phyloP scores from a whole-genome alignment of 1,140 invertebrate species.

The Berghia stephanieae region DNA sequence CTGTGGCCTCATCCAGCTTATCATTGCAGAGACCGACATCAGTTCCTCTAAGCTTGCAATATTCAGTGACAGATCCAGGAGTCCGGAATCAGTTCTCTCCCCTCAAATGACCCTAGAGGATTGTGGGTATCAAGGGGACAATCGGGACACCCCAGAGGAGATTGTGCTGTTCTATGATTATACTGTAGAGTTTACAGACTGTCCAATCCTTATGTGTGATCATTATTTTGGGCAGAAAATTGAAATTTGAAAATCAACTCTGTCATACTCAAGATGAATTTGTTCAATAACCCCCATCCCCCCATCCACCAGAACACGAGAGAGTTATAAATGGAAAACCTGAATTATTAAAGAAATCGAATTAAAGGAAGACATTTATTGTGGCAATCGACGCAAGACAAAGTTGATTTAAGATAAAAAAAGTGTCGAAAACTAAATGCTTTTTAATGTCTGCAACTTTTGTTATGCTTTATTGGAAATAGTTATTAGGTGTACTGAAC shows the following conservation, averaged over 20 bases:
- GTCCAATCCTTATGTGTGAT: slow-evolving; percentile 61
- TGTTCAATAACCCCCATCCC: not conserved
- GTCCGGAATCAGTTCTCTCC: slow-evolving; percentile 48
- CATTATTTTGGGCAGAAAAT: slow-evolving; percentile 57
- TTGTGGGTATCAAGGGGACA: slow-evolving; percentile 52
- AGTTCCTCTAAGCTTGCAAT: slow-evolving; percentile 56
- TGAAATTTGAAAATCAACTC: not conserved
- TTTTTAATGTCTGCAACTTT: too few relatives aligned
- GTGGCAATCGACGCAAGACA: slow-evolving; percentile 1
- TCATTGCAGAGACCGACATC: slow-evolving; percentile 51
- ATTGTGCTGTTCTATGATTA: slow-evolving; percentile 60
- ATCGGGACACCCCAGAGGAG: slow-evolving; percentile 53
- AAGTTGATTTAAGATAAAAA: too few relatives aligned
- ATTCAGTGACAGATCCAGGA: slow-evolving; percentile 55
- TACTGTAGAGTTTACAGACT: slow-evolving; percentile 60
- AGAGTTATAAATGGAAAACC: too few relatives aligned
- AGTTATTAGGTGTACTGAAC: too few relatives aligned
- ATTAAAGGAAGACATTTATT: not conserved
- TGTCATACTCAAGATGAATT: not conserved
- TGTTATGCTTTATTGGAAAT: too few relatives aligned
- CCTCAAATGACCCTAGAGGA: slow-evolving; percentile 52
- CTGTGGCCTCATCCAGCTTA: slow-evolving; percentile 52
- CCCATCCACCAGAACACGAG: too few relatives aligned
- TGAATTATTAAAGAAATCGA: not conserved
- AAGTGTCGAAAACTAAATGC: too few relatives aligned